Evolutionary conservation across 2,888 invertebrate species (phyloP).

Genomic region (Pardosa pseudoannulata): DNA sequence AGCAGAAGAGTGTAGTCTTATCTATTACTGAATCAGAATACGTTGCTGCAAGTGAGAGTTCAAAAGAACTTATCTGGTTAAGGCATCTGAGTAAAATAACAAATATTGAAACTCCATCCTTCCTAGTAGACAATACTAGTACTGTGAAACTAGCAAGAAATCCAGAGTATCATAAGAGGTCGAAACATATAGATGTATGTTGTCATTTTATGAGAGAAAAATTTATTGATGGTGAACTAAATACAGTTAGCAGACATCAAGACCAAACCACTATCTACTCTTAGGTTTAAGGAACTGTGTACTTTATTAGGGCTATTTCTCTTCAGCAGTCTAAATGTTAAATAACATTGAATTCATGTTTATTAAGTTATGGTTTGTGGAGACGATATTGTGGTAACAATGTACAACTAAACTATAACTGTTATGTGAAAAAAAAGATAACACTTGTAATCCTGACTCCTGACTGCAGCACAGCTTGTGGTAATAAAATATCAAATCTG

Average conservation of each 20-base stretch:
- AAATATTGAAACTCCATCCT: too few species aligned
- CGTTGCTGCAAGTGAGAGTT: background rate
- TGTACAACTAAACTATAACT: too few species aligned
- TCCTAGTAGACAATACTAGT: too few species aligned
- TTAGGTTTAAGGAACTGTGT: constrained; percentile 29
- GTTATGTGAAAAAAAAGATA: too few species aligned
- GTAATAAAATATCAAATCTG: too few species aligned
- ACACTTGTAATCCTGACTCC: too few species aligned
- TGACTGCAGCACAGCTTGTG: too few species aligned
- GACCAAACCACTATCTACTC: constrained; percentile 73
- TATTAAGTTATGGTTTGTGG: background rate
- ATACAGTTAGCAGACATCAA: constrained; percentile 74
- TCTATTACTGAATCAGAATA: background rate
- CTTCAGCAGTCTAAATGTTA: background rate
- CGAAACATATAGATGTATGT: background rate
- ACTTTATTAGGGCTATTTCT: constrained; percentile 14
- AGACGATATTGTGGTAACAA: background rate
- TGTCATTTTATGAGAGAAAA: background rate
- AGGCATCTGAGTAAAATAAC: too few species aligned
- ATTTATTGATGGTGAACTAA: background rate
- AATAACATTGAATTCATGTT: background rate
- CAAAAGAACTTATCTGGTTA: background rate
- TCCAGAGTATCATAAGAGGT: background rate
- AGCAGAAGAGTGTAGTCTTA: background rate
- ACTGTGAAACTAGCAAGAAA: background rate